phyloP scores from a whole-genome alignment of 2,888 invertebrate genomes.

The Drosophila putrida region DNA sequence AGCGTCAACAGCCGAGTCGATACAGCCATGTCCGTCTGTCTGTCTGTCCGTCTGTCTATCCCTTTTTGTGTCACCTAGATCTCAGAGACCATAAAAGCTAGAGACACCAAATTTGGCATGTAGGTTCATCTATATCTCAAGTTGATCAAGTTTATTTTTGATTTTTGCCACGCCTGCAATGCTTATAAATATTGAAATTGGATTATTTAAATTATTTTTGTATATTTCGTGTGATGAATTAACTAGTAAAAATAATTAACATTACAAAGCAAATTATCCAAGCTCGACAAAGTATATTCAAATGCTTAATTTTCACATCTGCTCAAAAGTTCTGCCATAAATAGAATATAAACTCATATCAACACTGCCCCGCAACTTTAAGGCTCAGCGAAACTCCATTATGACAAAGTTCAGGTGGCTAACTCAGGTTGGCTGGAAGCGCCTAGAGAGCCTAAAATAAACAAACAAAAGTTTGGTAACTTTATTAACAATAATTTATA shows the following conservation, averaged over 20 bases:
- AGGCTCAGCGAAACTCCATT: conserved; percentile 41
- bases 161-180: no score
- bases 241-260: conserved; percentile 1
- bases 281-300: conserved; percentile 15
- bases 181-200: no score
- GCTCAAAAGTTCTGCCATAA: conserved; percentile 37
- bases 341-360: conserved; percentile 15
- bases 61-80: no score
- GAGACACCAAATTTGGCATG: no score
- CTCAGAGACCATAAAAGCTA: no score
- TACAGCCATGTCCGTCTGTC: no score
- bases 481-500: conserved; percentile 51
- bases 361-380: not conserved
- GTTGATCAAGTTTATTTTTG: no score
- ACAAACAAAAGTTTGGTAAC: conserved; percentile 39
- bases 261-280: conserved; percentile 5
- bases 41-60: no score
- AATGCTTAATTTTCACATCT: conserved; percentile 14
- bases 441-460: conserved; percentile 13
- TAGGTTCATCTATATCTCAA: no score
- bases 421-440: conserved; percentile 4
- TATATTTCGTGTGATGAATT: not conserved
- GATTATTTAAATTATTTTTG: no score
- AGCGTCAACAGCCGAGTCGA: no score
- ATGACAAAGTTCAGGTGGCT: conserved; percentile 37